Evolutionary conservation across 2,888 invertebrate genomes (phyloP), one percentile per base, ranked within the genome.

Genomic region (Polydrusus tereticollis): DNA sequence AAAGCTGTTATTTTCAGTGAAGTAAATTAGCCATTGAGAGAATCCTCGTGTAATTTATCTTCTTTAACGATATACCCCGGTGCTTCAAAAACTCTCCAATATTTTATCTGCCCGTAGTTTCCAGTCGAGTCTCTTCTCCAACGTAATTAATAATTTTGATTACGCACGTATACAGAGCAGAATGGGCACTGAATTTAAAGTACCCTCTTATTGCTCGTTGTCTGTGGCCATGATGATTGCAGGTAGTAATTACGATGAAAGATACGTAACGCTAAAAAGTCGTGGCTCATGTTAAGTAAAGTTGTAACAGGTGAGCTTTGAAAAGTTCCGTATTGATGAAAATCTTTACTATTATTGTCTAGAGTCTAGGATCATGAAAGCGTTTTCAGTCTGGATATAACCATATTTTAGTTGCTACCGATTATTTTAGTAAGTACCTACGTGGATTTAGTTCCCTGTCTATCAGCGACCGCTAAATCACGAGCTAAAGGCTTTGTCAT

Each of bases 81-180:
- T n/a, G n/a, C 10, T 18, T 20, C 45, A 45, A 45, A 45, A 20
- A 45, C 21, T 45, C 18, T 21, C 12, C 21, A 45, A 41, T 45
- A 45, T 45, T 45, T 45, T 45, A 45, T 45, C 45, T 41, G 16
- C 2, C 7, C 7, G 20, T 20, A 45, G 45, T 18, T 45, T 45
- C 21, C 45, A 20, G 45, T 45, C 18, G 20, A 8, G 45, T 45
- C 18, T 45, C 45, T 45, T 45, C 21, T 41, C 6, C 16, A 7
- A 41, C 16, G 7, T 41, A 41, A 45, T 45, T 45, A 45, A 21
- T 45, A 45, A 45, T 45, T 45, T 45, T 45, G 45, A 45, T 20
- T 20, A 21, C 21, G 20, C 45, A 21, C 45, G 20, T 21, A 45
- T 45, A 12, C 21, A 45, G 45, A 20, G 21, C 16, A 41, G 41